A percentile compares a stretch with the other conserved stretches of the same genome.
Conservation (phyloP, 1,140 invertebrate genomes). For the Drosophila grimshawi region DNA sequence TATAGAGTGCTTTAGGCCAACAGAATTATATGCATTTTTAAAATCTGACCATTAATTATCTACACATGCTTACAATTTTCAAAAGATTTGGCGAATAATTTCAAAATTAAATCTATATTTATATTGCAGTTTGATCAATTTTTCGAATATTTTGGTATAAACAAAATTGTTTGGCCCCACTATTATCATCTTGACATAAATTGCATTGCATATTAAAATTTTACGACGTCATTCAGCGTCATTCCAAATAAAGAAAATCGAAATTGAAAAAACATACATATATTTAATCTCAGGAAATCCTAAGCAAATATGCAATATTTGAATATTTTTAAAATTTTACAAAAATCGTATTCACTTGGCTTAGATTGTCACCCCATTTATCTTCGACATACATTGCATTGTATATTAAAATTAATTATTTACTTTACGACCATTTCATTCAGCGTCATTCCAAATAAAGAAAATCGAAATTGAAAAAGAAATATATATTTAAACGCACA, state of each 20-base stretch:
- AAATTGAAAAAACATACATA: no score
- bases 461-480: no score
- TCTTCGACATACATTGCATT: conserved; percentile 31
- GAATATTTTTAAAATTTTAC: no score
- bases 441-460: no score
- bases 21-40: not conserved
- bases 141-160: not conserved
- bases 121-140: not conserved
- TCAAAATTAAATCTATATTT: not conserved
- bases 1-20: no score
- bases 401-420: no score
- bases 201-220: not conserved
- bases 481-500: not conserved
- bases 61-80: not conserved
- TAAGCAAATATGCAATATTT: no score
- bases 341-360: no score
- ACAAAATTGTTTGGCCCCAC: not conserved
- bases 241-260: no score
- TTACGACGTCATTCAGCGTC: no score
- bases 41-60: not conserved
- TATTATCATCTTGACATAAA: not conserved
- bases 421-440: no score
- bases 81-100: not conserved
- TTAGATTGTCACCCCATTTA: conserved; percentile 58
- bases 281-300: no score